Evolutionary conservation across 1,140 invertebrate genomes (phyloP), one percentile per base, ranked within the genome.

Genomic region (Drosophila neocordata): DNA sequence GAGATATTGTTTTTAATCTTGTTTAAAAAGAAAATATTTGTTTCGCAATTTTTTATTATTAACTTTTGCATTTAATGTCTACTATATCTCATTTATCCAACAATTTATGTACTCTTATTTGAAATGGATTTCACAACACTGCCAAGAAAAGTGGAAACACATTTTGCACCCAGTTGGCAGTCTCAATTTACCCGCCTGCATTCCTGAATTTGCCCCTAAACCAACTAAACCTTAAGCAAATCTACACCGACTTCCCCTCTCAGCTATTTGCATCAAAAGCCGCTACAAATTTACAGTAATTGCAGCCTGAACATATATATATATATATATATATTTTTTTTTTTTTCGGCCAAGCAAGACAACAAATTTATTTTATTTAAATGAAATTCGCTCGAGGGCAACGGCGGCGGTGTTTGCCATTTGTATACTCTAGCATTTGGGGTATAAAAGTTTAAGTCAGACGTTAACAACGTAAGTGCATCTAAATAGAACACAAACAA

Each of bases 331-430:
- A 35, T 22, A 35, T n/a, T 53, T 55, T 53, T 69, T 38, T 37
- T 41, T 52, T 77, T 78, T 66, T 72, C 77, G 51, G 62, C 63
- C 52, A 65, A 63, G 65, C 72, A 75, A 65, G 68, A 59, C 56
- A 80, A 79, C 75, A 79, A 88, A 87, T 87, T 73, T 88, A 87
- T 88, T 87, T 87, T 79, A 87, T 73, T 88, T 88, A 79, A 82
- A 82, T 79, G 63, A 77, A 87, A 87, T 88, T 69, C 60, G 68
- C 75, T 65, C 15, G 57, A 69, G 75, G 83, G 75, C 68, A 66
- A 52, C 60, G 55, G 18, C 61, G 53, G 65, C 51, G 41, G 55
- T 41, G 52, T 65, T 65, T 68, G 44, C 63, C 61, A 65, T 75
- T 69, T 70, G 59, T 56, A 18, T 15, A 56, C 53, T n/a, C 41